Percentiles rank a stretch among this genome's conserved stretches.
Evolutionary conservation across 2,888 invertebrate species (phyloP).

Genomic region (Elegia similella): DNA sequence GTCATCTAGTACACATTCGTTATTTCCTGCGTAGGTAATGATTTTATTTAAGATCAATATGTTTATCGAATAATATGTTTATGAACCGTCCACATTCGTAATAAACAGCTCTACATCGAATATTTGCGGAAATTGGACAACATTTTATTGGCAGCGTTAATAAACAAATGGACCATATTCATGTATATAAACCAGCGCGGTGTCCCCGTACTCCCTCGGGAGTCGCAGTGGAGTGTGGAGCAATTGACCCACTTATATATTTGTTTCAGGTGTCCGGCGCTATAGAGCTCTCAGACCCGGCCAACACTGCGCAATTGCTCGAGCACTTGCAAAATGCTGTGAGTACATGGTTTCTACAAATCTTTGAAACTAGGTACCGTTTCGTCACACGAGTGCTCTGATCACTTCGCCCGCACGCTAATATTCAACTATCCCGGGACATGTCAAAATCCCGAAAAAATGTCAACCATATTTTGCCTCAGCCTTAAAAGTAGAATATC

Average conservation of each 20-base stretch:
- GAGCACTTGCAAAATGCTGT: conserved; percentile 65
- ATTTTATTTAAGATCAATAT: no score
- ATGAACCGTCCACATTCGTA: neutral
- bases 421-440: no score
- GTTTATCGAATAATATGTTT: no score
- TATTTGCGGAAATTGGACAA: neutral
- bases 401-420: no score
- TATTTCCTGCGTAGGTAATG: no score
- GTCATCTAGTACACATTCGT: no score
- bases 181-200: conserved; percentile 24
- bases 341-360: conserved; percentile 34
- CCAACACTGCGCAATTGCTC: conserved; percentile 62
- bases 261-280: conserved; percentile 73
- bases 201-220: conserved; percentile 27
- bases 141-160: neutral
- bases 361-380: neutral
- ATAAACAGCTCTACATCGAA: neutral
- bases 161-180: neutral
- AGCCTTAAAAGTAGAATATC: no score
- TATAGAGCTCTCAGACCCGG: conserved; percentile 64
- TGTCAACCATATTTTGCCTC: no score
- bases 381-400: no score
- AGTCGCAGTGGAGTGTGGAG: conserved; percentile 45
- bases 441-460: no score
- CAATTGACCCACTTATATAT: conserved; percentile 65